A percentile compares a stretch with the other conserved stretches of the same genome.
Conservation (phyloP, 2,888 invertebrate species). For the Sabellastarte sp. region DNA sequence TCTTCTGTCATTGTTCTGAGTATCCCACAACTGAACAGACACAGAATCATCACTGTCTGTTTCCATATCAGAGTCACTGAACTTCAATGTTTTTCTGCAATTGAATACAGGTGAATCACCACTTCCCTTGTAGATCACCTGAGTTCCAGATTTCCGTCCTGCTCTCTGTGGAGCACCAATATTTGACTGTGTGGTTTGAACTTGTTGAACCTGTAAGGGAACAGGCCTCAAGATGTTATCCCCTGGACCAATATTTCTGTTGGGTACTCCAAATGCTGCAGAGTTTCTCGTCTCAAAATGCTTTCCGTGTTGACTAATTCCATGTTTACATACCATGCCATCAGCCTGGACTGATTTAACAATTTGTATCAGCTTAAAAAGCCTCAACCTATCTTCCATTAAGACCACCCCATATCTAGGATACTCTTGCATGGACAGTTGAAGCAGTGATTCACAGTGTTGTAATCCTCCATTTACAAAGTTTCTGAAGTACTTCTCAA, state of each 20-base stretch:
- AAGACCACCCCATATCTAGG: constrained; percentile 43
- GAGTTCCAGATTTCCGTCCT: constrained; percentile 1
- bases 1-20: too few relatives aligned
- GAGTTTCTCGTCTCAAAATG: background rate
- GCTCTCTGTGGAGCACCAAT: background rate
- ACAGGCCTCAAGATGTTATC: too few relatives aligned
- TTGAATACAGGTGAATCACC: constrained; percentile 26
- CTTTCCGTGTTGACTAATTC: background rate
- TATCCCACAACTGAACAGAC: too few relatives aligned
- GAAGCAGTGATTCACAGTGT: constrained; percentile 44
- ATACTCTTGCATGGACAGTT: constrained; percentile 49
- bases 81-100: constrained; percentile 23
- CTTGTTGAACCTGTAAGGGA: background rate
- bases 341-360: constrained; percentile 48
- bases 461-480: constrained; percentile 49
- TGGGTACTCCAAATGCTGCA: background rate
- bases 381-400: constrained; percentile 45
- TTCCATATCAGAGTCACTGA: constrained; percentile 24
- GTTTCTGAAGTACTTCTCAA: constrained; percentile 52
- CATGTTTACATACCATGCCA: constrained; percentile 19
- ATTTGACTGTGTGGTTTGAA: background rate
- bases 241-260: background rate
- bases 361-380: constrained; percentile 50
- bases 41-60: constrained; percentile 12
- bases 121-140: constrained; percentile 4